Base-by-base conservation (phyloP, 2,797 vertebrate species). In the Microtus obscurus region DNA sequence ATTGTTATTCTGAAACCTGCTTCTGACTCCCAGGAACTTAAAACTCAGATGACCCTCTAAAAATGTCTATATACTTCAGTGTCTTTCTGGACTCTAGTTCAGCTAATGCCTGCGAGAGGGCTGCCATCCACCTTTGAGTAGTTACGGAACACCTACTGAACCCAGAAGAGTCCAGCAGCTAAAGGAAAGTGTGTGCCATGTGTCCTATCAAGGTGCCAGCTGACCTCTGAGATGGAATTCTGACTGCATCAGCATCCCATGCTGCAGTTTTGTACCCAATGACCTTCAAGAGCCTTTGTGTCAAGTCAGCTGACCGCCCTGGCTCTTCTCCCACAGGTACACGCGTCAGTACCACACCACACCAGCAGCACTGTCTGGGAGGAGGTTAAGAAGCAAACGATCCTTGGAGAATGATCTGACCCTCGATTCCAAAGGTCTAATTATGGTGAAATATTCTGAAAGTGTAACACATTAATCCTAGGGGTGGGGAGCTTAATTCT, bases 391-490 rank as follows among this genome's bases (percentile, higher is more conserved):
- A 94, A 97, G 89, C 87, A 97, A 96, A 96, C 65, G 95, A 95
- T 87, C 95, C 95, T 95, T 98, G 90, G 95, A 97, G 69, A 96
- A 97, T 89, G 88, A 95, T 81, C 89, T 81, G 79, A 96, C 82
- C 90, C 78, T 96, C 82, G 87, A 59, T 93, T 97, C 71, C 69
- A 81, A 77, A 90, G 71, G 45, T 93, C 88, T 96, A 97, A 97
- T 96, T 93, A 97, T 92, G 88, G 82, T 92, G 95, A 94, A 96
- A 90, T 95, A 97, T 96, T 96, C 97, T 89, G 76, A 93, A 97
- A 97, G 94, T 89, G 78, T 95, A 96, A 97, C 95, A 92, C 74
- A 94, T 94, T 96, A 97, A 96, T 95, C 82, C n/a, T 65, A 23
- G 59, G 43, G 40, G 25, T 13, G 0, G 29, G 74, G 27, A 63